Evolutionary conservation across 2,797 vertebrate genomes (phyloP), one percentile per base, ranked within the genome.

Genomic region (Coregonus suidteri): DNA sequence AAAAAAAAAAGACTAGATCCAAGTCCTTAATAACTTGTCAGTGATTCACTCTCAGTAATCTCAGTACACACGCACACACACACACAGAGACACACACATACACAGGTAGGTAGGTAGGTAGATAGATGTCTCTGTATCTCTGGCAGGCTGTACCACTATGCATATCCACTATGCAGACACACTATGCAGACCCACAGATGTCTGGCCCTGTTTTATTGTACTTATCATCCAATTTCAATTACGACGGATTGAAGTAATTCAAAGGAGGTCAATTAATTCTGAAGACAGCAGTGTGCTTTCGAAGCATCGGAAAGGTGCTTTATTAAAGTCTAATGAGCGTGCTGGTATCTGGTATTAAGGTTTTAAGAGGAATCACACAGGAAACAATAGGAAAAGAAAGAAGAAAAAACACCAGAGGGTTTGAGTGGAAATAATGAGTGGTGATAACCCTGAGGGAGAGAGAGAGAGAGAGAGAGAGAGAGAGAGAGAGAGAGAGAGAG

Each of bases 41-140:
- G 75, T 83, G 81, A 84, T 86, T 85, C 77, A 75, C 59, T 68
- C 37, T 71, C 79, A 7, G 78, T 90, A 82, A 90, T 91, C 78
- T 80, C 78, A 59, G 54, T 15, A 18, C 16, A 4, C 53, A 5
- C 11, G 4, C 18, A 73, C 59, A 79, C 83, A 82, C 81, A 78
- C 81, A 78, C 81, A 76, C 71, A 47, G 76, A 79, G 62, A 79
- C 82, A 82, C 82, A 83, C 59, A 74, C 37, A 75, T 78, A 47
- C 71, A 0, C 25, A 25, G 25, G 25, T 25, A 35, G 3, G 4
- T 35, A 35, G 34, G 4, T 35, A 35, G 35, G 6, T 41, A 41
- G 37, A 41, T 41, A 7, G 37, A 41, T 41, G 37, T 41, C 37
- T 41, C 6, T 41, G 6, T 41, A 41, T 41, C 37, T 41, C 37